These are phyloP conservation scores for Hemiscyllium ocellatum DNA, from an alignment of 2,113 vertebrate species.

Conservation along the genomic window DNA sequence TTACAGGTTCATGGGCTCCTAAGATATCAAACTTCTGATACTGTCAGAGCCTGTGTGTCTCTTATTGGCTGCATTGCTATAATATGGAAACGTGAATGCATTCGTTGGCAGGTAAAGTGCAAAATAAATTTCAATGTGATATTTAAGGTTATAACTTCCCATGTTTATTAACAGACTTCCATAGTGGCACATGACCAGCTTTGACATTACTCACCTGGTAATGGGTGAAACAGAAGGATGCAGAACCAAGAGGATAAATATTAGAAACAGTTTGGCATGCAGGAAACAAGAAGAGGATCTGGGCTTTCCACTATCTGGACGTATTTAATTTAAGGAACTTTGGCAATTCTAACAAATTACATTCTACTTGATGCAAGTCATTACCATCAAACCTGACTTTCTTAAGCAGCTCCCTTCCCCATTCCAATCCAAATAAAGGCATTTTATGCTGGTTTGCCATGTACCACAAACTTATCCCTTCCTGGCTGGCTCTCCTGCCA, in stretches of 20 bases:
- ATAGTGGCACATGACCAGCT: not conserved
- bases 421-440: not conserved
- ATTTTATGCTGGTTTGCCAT: not conserved
- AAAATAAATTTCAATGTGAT: not conserved
- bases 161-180: too few relatives aligned
- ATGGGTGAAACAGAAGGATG: not conserved
- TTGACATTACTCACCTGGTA: not conserved
- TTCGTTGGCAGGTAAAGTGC: not conserved
- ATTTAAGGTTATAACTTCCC: not conserved
- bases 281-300: not conserved
- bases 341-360: not conserved
- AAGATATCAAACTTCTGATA: not conserved
- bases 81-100: not conserved
- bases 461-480: not conserved
- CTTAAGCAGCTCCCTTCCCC: not conserved
- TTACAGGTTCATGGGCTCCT: not conserved
- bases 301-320: not conserved
- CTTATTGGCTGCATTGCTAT: not conserved
- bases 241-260: not conserved
- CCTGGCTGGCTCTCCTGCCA: not conserved
- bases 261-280: not conserved
- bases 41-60: not conserved
- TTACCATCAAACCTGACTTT: too few relatives aligned
- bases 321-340: not conserved
- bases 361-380: not conserved